Percentiles rank a stretch among this genome's conserved stretches.
Evolutionary conservation across 23 tunicate genomes (phyloP).

Genomic region (Ascidia mentula): DNA sequence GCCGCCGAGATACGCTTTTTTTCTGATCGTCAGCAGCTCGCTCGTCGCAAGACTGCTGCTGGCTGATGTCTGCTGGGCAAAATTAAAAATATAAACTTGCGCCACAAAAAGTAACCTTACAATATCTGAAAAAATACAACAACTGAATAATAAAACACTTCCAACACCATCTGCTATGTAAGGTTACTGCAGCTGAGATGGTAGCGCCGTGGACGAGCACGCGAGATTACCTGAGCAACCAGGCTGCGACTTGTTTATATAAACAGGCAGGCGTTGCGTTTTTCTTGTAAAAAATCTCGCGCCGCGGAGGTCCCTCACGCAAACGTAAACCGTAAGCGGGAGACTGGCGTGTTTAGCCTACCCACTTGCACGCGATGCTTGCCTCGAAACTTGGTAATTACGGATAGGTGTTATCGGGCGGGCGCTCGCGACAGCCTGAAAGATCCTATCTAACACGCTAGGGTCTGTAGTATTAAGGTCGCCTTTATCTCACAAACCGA

Average conservation of each 20-base stretch:
- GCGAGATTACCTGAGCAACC: not conserved
- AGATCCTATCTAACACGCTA: slow-evolving; percentile 2
- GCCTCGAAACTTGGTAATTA: not conserved
- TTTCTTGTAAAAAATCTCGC: slow-evolving; percentile 1
- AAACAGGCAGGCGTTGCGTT: not conserved
- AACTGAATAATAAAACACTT: not conserved
- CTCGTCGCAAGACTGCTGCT: not conserved
- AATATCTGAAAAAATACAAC: not conserved
- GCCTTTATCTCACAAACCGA: no score
- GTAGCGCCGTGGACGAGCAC: not conserved
- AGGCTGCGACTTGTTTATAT: not conserved
- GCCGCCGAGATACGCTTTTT: slow-evolving; percentile 43
- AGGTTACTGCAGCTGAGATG: not conserved
- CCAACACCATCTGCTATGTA: no score
- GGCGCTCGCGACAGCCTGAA: not conserved
- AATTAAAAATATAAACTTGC: not conserved
- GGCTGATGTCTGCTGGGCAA: not conserved
- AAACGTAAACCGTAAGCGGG: slow-evolving; percentile 6
- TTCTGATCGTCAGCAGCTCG: slow-evolving; percentile 16
- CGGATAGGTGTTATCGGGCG: not conserved
- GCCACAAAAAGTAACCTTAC: not conserved
- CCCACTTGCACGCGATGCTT: slow-evolving; percentile 2
- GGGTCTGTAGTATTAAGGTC: no score
- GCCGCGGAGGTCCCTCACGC: not conserved
- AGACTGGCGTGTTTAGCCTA: slow-evolving; percentile 3